Base-by-base conservation (phyloP, 1,140 invertebrate species). In the Magallana angulata region DNA sequence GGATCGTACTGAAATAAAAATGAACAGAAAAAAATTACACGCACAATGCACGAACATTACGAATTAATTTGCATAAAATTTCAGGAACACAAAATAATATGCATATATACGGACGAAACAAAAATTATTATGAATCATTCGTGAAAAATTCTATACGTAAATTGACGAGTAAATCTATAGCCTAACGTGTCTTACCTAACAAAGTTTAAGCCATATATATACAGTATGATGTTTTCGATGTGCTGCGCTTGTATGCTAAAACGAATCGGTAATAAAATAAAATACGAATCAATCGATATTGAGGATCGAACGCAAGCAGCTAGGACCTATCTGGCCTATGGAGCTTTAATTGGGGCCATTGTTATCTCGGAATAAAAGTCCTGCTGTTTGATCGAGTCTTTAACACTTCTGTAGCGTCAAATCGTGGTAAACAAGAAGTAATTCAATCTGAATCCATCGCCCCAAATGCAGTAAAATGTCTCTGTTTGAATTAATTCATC, bases 391-490 rank as follows among this genome's bases (percentile, higher is more conserved):
- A 76, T 36, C 24, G 68, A 18, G 18, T 12, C 36, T 71, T 76
- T 76, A 9, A 76, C 68, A 36, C 68, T 30, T 12, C 16, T 76
- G 24, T 76, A 36, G 68, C 68, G 18, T 12, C 24, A 30, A 76
- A 76, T 76, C 24, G 68, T 30, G 9, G 68, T 76, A 76, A 76
- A 76, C 68, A 76, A 76, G 24, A 76, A 12, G 68, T 76, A 76
- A 76, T 76, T 76, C 68, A 76, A 76, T 76, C 68, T 48, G 36
- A 30, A 36, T 76, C 68, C 36, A 30, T 12, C 4, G 18, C 3
- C 24, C 14, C 48, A 76, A 36, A 76, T 76, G 68, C 68, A 76
- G 68, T 76, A 76, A 76, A 76, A 76, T 76, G 36, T 76, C 68
- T 30, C 68, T 4, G 18, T 76, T 30, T 76, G 24, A 76, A 76